Percentiles rank a stretch among this genome's conserved stretches.
phyloP scores from a whole-genome alignment of 1,140 invertebrate genomes.

The Lepidurus couesii region DNA sequence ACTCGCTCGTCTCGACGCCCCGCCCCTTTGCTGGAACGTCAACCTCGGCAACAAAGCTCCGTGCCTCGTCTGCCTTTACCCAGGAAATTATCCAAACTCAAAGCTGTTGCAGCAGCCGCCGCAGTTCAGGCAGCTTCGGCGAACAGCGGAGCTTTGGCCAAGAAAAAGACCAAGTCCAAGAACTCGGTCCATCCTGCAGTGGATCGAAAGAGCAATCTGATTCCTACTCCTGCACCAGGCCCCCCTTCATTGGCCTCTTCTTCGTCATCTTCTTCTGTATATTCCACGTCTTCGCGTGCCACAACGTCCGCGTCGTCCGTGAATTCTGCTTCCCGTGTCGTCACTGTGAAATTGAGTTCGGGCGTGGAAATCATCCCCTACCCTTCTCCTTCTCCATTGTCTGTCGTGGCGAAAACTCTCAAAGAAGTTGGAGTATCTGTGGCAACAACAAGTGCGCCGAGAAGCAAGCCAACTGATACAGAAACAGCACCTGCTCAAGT shows the following conservation, averaged over 20 bases:
- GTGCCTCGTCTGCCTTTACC: neutral
- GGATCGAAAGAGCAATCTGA: constrained; percentile 14
- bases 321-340: neutral
- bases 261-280: neutral
- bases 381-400: too few species aligned
- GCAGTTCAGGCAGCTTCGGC: neutral
- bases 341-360: constrained; percentile 7
- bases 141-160: neutral
- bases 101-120: neutral
- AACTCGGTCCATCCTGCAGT: neutral
- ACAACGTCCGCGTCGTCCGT: neutral
- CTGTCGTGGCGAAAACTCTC: too few species aligned
- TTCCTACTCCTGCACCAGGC: neutral
- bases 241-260: neutral
- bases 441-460: too few species aligned
- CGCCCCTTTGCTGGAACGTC: constrained; percentile 17
- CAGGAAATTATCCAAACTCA: neutral
- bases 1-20: neutral
- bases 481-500: too few species aligned
- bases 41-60: neutral
- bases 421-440: too few species aligned
- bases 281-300: neutral
- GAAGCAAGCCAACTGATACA: too few species aligned
- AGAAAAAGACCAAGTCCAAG: neutral
- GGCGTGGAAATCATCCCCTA: constrained; percentile 24